Percentiles rank a stretch among this genome's conserved stretches.
phyloP scores from a whole-genome alignment of 2,888 invertebrate species.

The Cephalotes varians region DNA sequence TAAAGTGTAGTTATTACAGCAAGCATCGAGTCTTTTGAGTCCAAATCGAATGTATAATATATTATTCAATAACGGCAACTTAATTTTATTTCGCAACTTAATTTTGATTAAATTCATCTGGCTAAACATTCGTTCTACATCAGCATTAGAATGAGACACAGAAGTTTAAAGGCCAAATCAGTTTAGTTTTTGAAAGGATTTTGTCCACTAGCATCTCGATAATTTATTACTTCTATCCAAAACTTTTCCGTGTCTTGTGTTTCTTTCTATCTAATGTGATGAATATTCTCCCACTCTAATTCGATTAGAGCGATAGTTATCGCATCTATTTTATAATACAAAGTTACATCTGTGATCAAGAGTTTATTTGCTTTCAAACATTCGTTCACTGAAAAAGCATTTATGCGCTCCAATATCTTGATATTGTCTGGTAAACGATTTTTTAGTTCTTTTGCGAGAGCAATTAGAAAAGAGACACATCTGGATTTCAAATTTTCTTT shows the following conservation, averaged over 20 bases:
- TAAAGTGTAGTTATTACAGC: conserved; percentile 4
- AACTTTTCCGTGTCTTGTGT: background rate
- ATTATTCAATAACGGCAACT: conserved; percentile 6
- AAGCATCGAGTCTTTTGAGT: conserved; percentile 1
- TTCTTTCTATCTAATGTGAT: background rate
- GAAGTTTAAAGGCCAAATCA: background rate
- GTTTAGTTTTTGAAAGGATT: conserved; percentile 4
- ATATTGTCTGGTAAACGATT: conserved; percentile 7
- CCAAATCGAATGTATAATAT: background rate
- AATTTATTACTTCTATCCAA: background rate
- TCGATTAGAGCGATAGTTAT: conserved; percentile 2
- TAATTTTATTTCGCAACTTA: conserved; percentile 7
- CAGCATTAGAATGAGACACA: background rate
- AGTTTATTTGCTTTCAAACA: conserved; percentile 10
- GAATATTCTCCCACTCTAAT: conserved; percentile 12
- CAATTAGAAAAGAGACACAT: conserved; percentile 11
- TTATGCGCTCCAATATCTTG: background rate
- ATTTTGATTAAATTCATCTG: conserved; percentile 2
- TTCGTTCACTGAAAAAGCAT: background rate
- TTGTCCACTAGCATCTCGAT: conserved; percentile 8
- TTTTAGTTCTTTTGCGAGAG: background rate
- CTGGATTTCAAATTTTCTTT: background rate
- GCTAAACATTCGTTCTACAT: background rate
- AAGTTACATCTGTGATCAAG: background rate
- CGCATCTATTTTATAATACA: background rate